phyloP scores from a whole-genome alignment of 2,888 invertebrate genomes.

The Anthrax anthrax region DNA sequence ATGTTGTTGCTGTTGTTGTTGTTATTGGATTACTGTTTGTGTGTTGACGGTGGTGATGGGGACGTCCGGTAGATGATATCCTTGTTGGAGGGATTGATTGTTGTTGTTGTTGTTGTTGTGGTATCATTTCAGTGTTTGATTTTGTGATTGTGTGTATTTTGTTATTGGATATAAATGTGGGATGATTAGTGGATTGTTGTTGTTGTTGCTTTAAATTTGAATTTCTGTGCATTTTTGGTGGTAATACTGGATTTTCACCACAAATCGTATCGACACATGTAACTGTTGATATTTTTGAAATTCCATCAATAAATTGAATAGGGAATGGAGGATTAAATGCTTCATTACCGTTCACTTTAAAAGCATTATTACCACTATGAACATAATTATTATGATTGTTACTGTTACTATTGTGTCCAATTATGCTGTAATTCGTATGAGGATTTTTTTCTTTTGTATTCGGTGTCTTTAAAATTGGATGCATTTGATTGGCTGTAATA shows the following conservation, averaged over 20 bases:
- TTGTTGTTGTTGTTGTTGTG: no score
- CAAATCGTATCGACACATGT: not conserved
- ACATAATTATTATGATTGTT: no score
- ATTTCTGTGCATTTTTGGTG: constrained; percentile 35
- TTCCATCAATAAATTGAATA: constrained; percentile 15
- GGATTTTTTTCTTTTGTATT: constrained; percentile 4
- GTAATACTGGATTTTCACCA: constrained; percentile 25
- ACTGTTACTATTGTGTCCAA: constrained; percentile 11
- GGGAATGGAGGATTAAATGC: constrained; percentile 12
- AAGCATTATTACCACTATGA: constrained; percentile 6
- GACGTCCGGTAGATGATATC: not conserved
- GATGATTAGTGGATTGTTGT: constrained; percentile 9
- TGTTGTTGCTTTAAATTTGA: constrained; percentile 15
- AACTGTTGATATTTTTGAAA: constrained; percentile 11
- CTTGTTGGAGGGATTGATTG: constrained; percentile 2
- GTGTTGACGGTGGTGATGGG: constrained; percentile 3
- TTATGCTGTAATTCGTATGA: not conserved
- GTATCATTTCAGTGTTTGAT: constrained; percentile 10
- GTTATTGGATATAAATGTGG: constrained; percentile 10
- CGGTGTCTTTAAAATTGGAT: constrained; percentile 14
- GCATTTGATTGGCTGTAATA: constrained; percentile 8
- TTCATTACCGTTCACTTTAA: constrained; percentile 2
- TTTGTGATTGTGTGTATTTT: constrained; percentile 16
- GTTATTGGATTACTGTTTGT: not conserved
- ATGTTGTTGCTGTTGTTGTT: not conserved